Evolutionary conservation across 2,888 invertebrate genomes (phyloP).

Genomic region (Ariolimax columbianus): DNA sequence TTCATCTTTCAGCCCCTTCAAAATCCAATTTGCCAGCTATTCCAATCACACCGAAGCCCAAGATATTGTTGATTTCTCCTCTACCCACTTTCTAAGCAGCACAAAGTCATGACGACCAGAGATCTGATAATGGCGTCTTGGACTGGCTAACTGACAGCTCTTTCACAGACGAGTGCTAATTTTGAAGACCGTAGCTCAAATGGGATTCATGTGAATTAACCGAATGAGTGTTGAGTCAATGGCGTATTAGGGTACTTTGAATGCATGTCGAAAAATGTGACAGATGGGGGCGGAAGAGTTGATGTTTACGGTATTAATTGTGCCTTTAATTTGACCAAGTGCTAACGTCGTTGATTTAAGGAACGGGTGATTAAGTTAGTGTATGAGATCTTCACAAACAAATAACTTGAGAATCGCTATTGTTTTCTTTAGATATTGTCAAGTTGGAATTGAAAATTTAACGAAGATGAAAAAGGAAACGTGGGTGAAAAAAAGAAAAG

Average conservation of each 20-base stretch:
- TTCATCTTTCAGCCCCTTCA: too few relatives aligned
- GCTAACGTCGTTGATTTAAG: too few relatives aligned
- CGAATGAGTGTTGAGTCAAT: neutral
- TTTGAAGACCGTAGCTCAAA: neutral
- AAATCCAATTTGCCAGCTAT: neutral
- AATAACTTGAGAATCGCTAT: too few relatives aligned
- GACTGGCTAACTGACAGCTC: neutral
- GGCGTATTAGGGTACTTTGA: neutral
- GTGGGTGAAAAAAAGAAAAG: too few relatives aligned
- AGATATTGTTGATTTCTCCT: neutral
- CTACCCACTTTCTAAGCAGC: neutral
- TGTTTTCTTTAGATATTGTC: too few relatives aligned
- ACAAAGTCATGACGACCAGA: neutral
- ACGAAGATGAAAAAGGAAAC: too few relatives aligned
- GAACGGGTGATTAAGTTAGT: too few relatives aligned
- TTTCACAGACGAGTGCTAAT: neutral
- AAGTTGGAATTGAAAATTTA: too few relatives aligned
- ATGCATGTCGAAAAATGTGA: neutral
- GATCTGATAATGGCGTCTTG: conserved; percentile 6
- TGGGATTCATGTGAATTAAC: conserved; percentile 7
- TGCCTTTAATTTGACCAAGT: neutral
- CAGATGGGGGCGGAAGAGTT: neutral
- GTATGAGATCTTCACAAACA: too few relatives aligned
- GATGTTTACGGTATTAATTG: neutral
- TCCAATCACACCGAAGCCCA: neutral